Percentiles rank a stretch among this genome's conserved stretches.
Conservation (phyloP, 2,888 invertebrate species). For the Trissolcus japonicus region DNA sequence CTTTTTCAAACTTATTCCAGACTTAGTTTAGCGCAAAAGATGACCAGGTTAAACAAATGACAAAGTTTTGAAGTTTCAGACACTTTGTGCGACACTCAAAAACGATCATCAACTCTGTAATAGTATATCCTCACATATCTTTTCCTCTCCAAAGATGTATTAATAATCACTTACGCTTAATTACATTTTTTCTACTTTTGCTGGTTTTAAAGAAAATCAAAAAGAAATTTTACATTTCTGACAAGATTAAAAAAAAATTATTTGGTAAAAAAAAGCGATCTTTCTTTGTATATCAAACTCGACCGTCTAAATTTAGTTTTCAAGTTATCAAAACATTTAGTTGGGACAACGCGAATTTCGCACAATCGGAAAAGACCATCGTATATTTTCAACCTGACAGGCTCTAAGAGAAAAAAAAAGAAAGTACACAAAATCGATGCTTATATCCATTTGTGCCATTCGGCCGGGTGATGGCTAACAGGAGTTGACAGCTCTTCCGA, state of each 20-base stretch:
- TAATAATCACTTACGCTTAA: no score
- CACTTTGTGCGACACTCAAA: neutral
- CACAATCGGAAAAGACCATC: no score
- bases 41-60: conserved; percentile 3
- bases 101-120: conserved; percentile 6
- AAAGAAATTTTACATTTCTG: neutral
- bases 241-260: no score
- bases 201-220: neutral
- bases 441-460: conserved; percentile 48
- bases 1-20: neutral
- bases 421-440: conserved; percentile 36
- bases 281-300: no score
- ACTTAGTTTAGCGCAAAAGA: conserved; percentile 1
- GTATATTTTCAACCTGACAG: neutral
- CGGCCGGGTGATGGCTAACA: conserved; percentile 60
- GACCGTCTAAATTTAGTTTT: no score
- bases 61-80: neutral
- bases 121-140: conserved; percentile 3
- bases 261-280: no score
- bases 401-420: neutral
- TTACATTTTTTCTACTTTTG: neutral
- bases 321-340: no score
- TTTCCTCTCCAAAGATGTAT: neutral
- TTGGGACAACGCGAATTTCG: no score
- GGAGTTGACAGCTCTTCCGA: conserved; percentile 73